Evolutionary conservation across 1,140 invertebrate species (phyloP).

Genomic region (Drosophila nebulosa): DNA sequence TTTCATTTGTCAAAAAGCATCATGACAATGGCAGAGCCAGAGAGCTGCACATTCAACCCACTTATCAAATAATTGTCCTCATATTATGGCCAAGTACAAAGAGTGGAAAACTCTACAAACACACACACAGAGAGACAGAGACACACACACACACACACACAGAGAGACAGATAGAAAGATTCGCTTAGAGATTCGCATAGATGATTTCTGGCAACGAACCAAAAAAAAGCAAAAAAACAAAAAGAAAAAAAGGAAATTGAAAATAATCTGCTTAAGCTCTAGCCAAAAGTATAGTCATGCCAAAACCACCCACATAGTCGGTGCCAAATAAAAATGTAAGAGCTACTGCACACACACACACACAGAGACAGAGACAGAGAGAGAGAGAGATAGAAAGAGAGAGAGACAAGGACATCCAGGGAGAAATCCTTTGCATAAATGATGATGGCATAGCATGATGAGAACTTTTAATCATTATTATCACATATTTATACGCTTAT

Average conservation of each 20-base stretch:
- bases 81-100: constrained; percentile 63
- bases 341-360: constrained; percentile 28
- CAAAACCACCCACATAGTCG: constrained; percentile 36
- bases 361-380: not conserved
- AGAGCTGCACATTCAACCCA: constrained; percentile 56
- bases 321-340: constrained; percentile 77
- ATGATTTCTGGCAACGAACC: constrained; percentile 28
- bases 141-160: constrained; percentile 10
- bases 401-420: constrained; percentile 10
- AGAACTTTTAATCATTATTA: constrained; percentile 81
- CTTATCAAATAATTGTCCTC: constrained; percentile 79
- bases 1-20: constrained; percentile 61
- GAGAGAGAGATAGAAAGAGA: not conserved
- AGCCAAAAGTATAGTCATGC: constrained; percentile 11
- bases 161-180: constrained; percentile 22
- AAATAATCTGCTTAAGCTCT: constrained; percentile 52
- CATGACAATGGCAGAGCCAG: constrained; percentile 39
- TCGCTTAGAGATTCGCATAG: constrained; percentile 15
- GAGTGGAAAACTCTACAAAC: constrained; percentile 3
- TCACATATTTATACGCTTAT: constrained; percentile 81
- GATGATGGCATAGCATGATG: constrained; percentile 73
- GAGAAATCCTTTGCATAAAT: constrained; percentile 80
- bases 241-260: constrained; percentile 61
- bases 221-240: constrained; percentile 22
- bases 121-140: constrained; percentile 19